Base-by-base conservation (phyloP, 2,797 vertebrate genomes). In the Gymnoscopelus braueri region DNA sequence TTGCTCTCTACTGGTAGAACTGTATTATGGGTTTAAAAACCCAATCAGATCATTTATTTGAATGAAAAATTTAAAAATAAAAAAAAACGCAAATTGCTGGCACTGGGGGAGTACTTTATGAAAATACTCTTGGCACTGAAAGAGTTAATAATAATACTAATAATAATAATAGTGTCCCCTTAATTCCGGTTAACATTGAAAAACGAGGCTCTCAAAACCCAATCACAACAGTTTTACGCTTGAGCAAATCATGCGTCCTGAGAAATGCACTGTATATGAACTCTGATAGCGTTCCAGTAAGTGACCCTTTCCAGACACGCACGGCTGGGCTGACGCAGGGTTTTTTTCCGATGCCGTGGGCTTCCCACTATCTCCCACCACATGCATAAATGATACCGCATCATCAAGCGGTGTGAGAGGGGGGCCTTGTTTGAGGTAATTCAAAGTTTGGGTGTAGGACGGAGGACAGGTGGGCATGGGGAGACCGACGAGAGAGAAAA, bases 401-500 rank as follows among this genome's bases (percentile, higher is more conserved):
- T 86, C 84, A 87, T 83, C 74, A 72, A 80, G 71, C 82, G 72
- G 82, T n/a, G 71, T 77, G 81, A 76, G 47, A 49, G 32, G 15
- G 47, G 32, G 35, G 63, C 66, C 71, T 53, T 78, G 79, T 86
- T 84, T 69, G 88, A 89, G 83, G 89, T 89, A 88, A 89, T 85
- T 87, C 74, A 71, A 81, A 86, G 84, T 19, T 32, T 88, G 85
- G 86, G 88, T 74, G 65, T n/a, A 79, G 68, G 53, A 80, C 79
- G 85, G 82, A 82, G 80, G 81, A 74, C 63, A 79, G 23, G 74
- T 65, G 82, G 74, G 64, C 76, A 80, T 77, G 51, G 54, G 24
- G 26, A 35, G 29, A 84, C 82, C 86, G 89, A 90, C 85, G 86
- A 89, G 87, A 91, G 91, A 90, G 80, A 85, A 88, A 89, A 91